Percentiles rank a stretch among this genome's conserved stretches.
These are phyloP conservation scores for Myopa testacea DNA, from an alignment of 2,888 invertebrate species.

Conservation along the genomic window DNA sequence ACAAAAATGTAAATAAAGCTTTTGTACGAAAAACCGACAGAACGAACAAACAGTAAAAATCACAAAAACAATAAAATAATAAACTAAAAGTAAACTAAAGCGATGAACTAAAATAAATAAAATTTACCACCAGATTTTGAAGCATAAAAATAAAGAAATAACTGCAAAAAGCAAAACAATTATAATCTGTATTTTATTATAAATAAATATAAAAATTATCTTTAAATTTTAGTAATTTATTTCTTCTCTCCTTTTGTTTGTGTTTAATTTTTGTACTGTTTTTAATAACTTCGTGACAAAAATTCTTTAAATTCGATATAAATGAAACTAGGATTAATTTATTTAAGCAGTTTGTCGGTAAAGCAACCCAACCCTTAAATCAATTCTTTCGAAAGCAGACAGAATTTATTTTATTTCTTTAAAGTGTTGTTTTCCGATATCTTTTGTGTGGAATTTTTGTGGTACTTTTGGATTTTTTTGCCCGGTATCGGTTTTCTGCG, in stretches of 20 bases:
- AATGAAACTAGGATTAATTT: not conserved
- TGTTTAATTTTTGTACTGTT: no score
- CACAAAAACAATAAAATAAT: not conserved
- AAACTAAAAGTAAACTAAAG: not conserved
- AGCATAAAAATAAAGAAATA: no score
- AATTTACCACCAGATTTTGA: no score
- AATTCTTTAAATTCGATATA: not conserved
- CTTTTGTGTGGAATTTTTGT: no score
- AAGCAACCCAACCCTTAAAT: not conserved
- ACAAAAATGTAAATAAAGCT: not conserved
- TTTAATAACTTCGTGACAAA: not conserved
- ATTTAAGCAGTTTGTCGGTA: not conserved
- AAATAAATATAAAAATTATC: not conserved
- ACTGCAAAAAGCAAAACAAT: no score
- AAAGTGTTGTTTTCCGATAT: no score
- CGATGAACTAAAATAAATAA: no score
- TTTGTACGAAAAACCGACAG: no score
- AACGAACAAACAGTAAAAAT: not conserved
- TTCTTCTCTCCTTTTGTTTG: not conserved
- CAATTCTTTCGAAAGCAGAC: not conserved
- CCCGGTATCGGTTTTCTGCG: no score
- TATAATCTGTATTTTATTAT: no score
- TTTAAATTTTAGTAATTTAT: not conserved
- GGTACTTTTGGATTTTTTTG: no score
- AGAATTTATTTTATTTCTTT: no score